These are phyloP conservation scores for Apis dorsata DNA, from an alignment of 1,140 invertebrate species.

Conservation along the genomic window DNA sequence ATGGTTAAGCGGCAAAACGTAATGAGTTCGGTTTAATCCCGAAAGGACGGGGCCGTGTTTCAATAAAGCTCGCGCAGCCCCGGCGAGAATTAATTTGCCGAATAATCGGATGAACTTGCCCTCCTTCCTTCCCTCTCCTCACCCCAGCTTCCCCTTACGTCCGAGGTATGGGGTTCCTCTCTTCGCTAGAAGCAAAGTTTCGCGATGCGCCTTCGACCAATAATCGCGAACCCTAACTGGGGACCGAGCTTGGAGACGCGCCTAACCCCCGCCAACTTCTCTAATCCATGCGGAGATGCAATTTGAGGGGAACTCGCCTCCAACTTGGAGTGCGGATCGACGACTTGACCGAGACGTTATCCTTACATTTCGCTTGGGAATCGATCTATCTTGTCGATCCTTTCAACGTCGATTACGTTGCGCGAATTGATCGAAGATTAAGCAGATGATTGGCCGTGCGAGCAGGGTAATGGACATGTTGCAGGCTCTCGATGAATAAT, in stretches of 20 bases:
- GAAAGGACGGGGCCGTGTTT: slow-evolving; percentile 10
- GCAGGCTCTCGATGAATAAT: too few relatives aligned
- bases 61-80: slow-evolving; percentile 40
- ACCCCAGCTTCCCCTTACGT: background rate
- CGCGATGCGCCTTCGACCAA: slow-evolving; percentile 13
- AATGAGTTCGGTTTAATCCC: slow-evolving; percentile 29
- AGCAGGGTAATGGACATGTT: too few relatives aligned
- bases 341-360: background rate
- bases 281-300: slow-evolving; percentile 67
- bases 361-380: background rate
- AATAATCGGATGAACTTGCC: slow-evolving; percentile 53
- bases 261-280: slow-evolving; percentile 53
- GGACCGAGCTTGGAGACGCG: background rate
- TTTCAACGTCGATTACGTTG: too few relatives aligned
- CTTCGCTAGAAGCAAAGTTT: slow-evolving; percentile 27
- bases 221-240: slow-evolving; percentile 26
- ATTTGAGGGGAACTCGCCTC: slow-evolving; percentile 51
- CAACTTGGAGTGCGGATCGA: background rate
- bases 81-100: slow-evolving; percentile 53
- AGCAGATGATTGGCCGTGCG: too few relatives aligned
- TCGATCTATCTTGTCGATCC: background rate
- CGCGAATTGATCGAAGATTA: too few relatives aligned
- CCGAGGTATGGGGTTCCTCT: background rate
- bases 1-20: background rate
- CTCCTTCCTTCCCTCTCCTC: background rate